Evolutionary conservation across 1,140 invertebrate genomes (phyloP).

Genomic region (Acromyrmex echinatior): DNA sequence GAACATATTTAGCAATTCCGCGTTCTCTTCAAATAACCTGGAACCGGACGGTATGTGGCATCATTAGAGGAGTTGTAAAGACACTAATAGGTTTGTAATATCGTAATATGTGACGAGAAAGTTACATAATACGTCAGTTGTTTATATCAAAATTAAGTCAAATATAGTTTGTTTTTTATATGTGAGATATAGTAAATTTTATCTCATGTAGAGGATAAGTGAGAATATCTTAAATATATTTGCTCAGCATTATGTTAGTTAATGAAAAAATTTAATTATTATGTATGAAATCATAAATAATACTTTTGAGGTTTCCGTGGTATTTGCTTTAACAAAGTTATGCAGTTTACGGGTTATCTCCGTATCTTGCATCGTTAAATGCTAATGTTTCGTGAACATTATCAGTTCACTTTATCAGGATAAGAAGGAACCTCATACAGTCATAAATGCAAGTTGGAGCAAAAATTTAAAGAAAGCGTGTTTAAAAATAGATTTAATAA

Average conservation of each 20-base stretch:
- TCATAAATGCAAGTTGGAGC: neutral
- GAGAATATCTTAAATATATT: neutral
- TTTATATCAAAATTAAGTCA: neutral
- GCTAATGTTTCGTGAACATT: too few species aligned
- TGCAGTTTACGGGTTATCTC: too few species aligned
- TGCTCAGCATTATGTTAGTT: neutral
- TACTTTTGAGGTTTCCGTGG: too few species aligned
- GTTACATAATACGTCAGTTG: neutral
- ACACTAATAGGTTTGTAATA: neutral
- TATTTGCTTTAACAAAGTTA: too few species aligned
- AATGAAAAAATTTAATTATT: too few species aligned
- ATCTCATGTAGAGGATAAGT: neutral
- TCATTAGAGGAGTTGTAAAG: neutral
- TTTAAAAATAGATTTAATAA: neutral
- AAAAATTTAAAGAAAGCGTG: neutral
- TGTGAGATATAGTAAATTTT: neutral
- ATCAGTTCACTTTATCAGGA: too few species aligned
- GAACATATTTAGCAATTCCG: constrained; percentile 93
- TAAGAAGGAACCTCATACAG: too few species aligned
- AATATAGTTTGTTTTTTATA: neutral
- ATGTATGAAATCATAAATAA: neutral
- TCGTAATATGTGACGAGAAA: too few species aligned
- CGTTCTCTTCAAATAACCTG: constrained; percentile 96
- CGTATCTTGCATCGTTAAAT: too few species aligned
- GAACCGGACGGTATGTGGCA: constrained; percentile 53